Percentiles rank a stretch among this genome's conserved stretches.
Evolutionary conservation across 2,113 vertebrate genomes (phyloP).

Genomic region (Caranx ignobilis): DNA sequence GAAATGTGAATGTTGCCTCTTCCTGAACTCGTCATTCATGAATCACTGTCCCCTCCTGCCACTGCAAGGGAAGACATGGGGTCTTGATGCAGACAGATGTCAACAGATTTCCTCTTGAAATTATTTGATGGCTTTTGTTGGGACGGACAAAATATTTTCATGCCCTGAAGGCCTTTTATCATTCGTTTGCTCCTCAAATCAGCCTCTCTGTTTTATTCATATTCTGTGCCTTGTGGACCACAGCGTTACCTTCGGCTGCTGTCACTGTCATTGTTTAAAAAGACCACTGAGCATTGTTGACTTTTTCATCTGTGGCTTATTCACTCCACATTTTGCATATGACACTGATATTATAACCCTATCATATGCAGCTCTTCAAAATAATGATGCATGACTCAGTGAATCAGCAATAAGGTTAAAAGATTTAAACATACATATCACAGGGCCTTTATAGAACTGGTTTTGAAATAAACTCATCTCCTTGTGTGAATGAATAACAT

Average conservation of each 20-base stretch:
- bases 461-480: background rate
- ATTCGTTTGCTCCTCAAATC: slow-evolving; percentile 13
- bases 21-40: slow-evolving; percentile 72
- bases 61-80: slow-evolving; percentile 37
- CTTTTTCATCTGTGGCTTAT: background rate
- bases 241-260: background rate
- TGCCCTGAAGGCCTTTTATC: slow-evolving; percentile 15
- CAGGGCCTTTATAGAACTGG: background rate
- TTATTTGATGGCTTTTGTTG: slow-evolving; percentile 44
- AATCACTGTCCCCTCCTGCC: slow-evolving; percentile 65
- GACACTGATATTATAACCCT: background rate
- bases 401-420: background rate
- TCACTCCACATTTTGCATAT: background rate
- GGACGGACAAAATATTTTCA: slow-evolving; percentile 40
- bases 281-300: background rate
- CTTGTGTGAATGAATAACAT: background rate
- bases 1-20: slow-evolving; percentile 71
- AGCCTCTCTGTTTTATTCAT: slow-evolving; percentile 22
- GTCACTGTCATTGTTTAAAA: background rate
- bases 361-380: background rate
- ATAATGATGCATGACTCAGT: background rate
- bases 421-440: background rate
- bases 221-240: slow-evolving; percentile 1
- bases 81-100: slow-evolving; percentile 49
- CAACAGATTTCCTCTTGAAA: slow-evolving; percentile 58